Evolutionary conservation across 2,888 invertebrate genomes (phyloP).

Genomic region (Cephus sareptanus): DNA sequence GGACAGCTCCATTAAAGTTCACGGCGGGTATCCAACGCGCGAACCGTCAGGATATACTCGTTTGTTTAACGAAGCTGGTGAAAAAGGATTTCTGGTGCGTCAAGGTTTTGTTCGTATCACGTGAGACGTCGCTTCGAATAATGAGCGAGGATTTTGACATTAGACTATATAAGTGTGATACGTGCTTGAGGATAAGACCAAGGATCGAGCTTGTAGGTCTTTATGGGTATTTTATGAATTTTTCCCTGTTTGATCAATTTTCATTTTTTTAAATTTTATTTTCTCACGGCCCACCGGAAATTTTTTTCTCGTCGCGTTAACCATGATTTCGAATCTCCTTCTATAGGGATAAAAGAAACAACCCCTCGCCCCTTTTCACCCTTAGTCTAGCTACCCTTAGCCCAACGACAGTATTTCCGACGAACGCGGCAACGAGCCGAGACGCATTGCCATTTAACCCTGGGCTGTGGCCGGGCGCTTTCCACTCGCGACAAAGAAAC

Average conservation of each 20-base stretch:
- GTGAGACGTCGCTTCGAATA: neutral
- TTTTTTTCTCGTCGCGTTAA: neutral
- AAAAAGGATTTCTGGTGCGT: neutral
- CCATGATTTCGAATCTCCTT: neutral
- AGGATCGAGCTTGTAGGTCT: neutral
- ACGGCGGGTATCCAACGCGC: constrained; percentile 43
- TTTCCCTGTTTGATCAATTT: constrained; percentile 9
- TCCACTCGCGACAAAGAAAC: constrained; percentile 18
- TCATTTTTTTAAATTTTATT: constrained; percentile 5
- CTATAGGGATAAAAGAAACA: neutral
- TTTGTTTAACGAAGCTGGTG: neutral
- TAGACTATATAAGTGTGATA: neutral
- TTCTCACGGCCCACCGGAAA: neutral
- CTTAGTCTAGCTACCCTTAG: neutral
- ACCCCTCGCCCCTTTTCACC: neutral
- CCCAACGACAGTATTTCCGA: neutral
- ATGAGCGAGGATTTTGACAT: neutral
- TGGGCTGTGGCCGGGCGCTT: constrained; percentile 7
- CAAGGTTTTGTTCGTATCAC: constrained; percentile 8
- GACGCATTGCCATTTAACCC: constrained; percentile 37
- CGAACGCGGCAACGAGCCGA: neutral
- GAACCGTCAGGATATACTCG: neutral
- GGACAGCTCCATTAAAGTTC: constrained; percentile 54
- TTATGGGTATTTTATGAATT: neutral
- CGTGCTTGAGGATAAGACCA: neutral